Base-by-base conservation (phyloP, 2,113 vertebrate species). In the Chiloscyllium plagiosum region DNA sequence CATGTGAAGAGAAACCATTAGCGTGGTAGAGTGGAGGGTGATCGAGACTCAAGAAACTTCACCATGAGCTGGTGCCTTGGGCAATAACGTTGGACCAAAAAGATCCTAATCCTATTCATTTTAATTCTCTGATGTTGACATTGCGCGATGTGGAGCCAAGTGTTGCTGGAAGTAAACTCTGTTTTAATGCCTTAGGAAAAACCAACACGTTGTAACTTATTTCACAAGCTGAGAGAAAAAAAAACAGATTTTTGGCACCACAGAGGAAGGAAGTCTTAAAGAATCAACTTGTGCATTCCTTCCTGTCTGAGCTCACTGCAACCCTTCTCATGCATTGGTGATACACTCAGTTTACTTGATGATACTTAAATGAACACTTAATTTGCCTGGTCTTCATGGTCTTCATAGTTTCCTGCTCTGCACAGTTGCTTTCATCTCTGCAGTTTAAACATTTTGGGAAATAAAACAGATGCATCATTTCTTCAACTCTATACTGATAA, bases 271-370 rank as follows among this genome's bases (percentile, higher is more conserved):
- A 92, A 92, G 56, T n/a, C 56, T 76, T 20, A 66, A 92, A 92
- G 56, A 65, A 90, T 90, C 29, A 6, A 52, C 52, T 90, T 90
- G 29, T 90, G 12, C 87, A 66, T 66, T 92, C 89, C 61, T 66
- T 92, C 56, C 89, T n/a, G 19, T 92, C 89, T 92, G 89, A 66
- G 61, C 65, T 92, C 61, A 92, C 80, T 83, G 89, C 87, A 61
- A 33, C 8, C 24, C n/a, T 92, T 66, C 29, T 90, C 52, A 90
- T 65, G 52, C 52, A 24, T 90, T 65, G 15, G 80, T 83, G 80
- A 47, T 37, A 83, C n/a, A 83, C 80, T 83, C 37, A 83, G 61
- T 66, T 92, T 95, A 72, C 17, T 37, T 95, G 22, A 95, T 50
- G 69, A 13, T 50, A 94, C 37, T 72, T 94, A 72, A 95, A 70